These are phyloP conservation scores for Notarius quadriscutis DNA, from an alignment of 2,113 vertebrate genomes.

Conservation along the genomic window DNA sequence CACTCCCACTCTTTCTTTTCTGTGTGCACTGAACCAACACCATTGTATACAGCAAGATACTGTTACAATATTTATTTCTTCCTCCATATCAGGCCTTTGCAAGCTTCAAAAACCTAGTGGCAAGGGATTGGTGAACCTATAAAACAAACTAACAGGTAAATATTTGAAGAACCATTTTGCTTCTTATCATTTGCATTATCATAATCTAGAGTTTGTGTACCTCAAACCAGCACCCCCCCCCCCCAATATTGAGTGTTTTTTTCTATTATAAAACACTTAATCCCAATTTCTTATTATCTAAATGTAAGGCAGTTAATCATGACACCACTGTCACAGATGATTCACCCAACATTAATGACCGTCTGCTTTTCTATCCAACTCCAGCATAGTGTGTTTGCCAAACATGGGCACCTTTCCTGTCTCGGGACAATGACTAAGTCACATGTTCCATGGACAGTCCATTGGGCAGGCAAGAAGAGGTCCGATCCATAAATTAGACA, in stretches of 20 bases:
- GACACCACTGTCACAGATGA: background rate
- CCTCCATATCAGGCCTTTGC: conserved; percentile 70
- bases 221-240: background rate
- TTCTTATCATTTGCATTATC: conserved; percentile 18
- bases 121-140: conserved; percentile 56
- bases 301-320: background rate
- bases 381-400: conserved; percentile 58
- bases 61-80: conserved; percentile 76
- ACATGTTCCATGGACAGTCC: conserved; percentile 56
- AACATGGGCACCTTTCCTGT: conserved; percentile 70
- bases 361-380: background rate
- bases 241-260: background rate
- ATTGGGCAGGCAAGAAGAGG: conserved; percentile 59
- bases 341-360: background rate
- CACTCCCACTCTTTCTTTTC: conserved; percentile 42
- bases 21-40: conserved; percentile 72
- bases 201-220: conserved; percentile 17
- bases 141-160: conserved; percentile 28
- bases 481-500: conserved; percentile 82
- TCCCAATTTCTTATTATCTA: background rate
- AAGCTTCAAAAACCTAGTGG: conserved; percentile 69
- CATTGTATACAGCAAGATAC: conserved; percentile 69
- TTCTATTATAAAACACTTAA: background rate
- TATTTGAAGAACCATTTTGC: conserved; percentile 16
- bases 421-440: conserved; percentile 65